Evolutionary conservation across 2,113 vertebrate species (phyloP).

Genomic region (Phalacrocorax aristotelis): DNA sequence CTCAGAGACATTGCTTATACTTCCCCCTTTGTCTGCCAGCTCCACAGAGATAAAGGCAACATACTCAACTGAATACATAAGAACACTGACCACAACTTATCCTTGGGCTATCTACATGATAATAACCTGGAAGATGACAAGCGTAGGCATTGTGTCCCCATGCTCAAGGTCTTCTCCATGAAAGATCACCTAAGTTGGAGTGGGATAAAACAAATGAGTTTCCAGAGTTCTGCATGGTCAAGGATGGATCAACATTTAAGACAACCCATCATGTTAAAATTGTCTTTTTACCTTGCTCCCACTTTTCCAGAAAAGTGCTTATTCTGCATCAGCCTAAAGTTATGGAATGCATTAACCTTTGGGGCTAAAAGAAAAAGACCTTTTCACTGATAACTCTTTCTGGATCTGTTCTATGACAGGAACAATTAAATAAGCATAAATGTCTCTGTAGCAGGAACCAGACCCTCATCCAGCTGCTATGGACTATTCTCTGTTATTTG

Average conservation of each 20-base stretch:
- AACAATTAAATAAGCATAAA: background rate
- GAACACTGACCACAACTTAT: background rate
- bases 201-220: background rate
- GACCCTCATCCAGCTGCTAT: background rate
- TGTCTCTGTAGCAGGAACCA: background rate
- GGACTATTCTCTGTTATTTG: background rate
- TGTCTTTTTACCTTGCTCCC: background rate
- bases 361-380: background rate
- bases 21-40: background rate
- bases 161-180: background rate
- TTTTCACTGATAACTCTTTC: background rate
- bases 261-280: background rate
- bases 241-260: background rate
- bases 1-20: background rate
- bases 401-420: background rate
- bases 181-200: background rate
- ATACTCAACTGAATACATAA: background rate
- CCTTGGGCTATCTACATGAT: background rate
- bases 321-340: background rate
- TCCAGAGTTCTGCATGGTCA: background rate
- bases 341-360: background rate
- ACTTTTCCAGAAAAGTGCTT: background rate
- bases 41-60: background rate
- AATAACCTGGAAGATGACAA: background rate
- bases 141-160: background rate